Evolutionary conservation across 53 echinoderm and acorn worm species (phyloP), one percentile per base, ranked within the genome.

Genomic region (Henricia sp.): DNA sequence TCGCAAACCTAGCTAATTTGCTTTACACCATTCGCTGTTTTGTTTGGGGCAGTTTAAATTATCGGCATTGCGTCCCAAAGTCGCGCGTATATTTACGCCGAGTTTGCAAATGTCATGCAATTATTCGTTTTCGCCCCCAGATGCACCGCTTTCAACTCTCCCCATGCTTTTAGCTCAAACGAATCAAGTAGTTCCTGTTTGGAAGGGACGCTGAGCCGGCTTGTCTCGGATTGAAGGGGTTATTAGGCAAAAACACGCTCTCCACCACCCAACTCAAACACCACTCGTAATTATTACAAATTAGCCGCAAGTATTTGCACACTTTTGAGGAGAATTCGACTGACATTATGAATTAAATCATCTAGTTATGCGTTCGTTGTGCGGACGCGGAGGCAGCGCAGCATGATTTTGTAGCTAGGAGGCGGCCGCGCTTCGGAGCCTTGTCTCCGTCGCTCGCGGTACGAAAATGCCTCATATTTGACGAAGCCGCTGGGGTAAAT

Each of bases 281-380:
- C 39, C 80, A 48, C 80, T 62, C 80, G 80, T 80, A 80, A 80
- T 80, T 80, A 80, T 64, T 80, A 80, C 80, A 80, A 80, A 80
- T 80, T 80, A 80, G 63, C 80, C 80, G 80, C 80, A 23, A 80
- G 80, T 80, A 80, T 80, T 80, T 80, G 57, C 80, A 64, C 63
- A 80, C 80, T 80, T 80, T 80, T 80, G 80, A 80, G 28, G 80
- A 80, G 25, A 80, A 80, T 80, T 44, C 28, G 80, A 63, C 80
- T 80, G 80, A 80, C 80, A 80, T 64, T 30, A 64, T 80, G 80
- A 80, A 80, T 80, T 80, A 80, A 80, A 63, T 57, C 80, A 62
- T 43, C 46, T 62, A 37, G 42, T 46, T 80, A 64, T 80, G 64
- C 80, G 46, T 30, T 32, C 39, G 62, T n/a, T n/a, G n/a, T 48